phyloP scores from a whole-genome alignment of 2,113 vertebrate genomes.

The Ptilonorhynchus violaceus region DNA sequence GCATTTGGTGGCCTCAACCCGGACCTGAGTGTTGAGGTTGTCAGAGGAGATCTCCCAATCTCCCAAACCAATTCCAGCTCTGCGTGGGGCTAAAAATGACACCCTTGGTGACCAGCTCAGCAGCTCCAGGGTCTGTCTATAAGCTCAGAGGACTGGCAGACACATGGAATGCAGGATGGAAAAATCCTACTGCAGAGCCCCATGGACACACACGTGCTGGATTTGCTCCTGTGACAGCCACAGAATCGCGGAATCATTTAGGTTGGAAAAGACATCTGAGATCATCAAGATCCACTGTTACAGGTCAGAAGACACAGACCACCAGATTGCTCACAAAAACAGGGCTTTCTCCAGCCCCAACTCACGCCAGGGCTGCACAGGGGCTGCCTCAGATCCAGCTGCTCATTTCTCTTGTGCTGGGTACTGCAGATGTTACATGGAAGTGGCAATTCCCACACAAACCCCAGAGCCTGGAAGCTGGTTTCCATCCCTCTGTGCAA shows the following conservation, averaged over 20 bases:
- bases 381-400: not conserved
- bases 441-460: not conserved
- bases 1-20: not conserved
- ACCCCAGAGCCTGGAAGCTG: not conserved
- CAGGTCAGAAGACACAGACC: not conserved
- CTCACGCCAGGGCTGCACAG: not conserved
- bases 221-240: not conserved
- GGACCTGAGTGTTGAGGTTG: not conserved
- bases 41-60: not conserved
- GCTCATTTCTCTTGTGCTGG: not conserved
- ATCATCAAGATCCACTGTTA: not conserved
- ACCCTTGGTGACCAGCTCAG: not conserved
- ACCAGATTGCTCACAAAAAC: not conserved
- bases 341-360: not conserved
- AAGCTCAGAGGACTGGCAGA: not conserved
- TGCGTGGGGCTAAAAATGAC: not conserved
- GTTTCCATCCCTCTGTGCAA: not conserved
- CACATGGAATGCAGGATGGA: not conserved
- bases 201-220: fast-evolving
- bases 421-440: not conserved
- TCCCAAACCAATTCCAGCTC: not conserved
- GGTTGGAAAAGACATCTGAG: not conserved
- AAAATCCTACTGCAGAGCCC: not conserved
- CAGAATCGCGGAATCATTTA: not conserved
- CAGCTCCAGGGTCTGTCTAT: not conserved